phyloP scores from a whole-genome alignment of 2,888 invertebrate species.

The Phalera bucephala region DNA sequence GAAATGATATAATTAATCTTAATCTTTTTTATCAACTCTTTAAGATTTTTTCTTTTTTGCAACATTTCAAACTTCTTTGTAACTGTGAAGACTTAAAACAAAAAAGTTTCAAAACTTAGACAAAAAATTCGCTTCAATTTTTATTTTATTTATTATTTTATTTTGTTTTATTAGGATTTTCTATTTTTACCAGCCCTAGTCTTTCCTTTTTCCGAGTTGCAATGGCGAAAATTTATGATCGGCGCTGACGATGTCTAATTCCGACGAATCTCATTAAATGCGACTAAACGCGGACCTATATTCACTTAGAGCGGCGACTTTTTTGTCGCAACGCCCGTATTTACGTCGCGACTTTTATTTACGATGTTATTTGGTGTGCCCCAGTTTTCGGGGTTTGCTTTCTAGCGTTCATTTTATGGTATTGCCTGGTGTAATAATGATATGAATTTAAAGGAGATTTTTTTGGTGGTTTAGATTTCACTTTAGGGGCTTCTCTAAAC shows the following conservation, averaged over 20 bases:
- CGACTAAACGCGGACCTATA: conserved; percentile 63
- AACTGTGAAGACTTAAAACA: no score
- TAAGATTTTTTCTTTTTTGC: no score
- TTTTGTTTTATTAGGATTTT: no score
- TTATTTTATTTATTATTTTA: no score
- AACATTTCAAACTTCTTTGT: no score
- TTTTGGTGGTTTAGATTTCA: no score
- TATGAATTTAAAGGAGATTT: no score
- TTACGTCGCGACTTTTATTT: conserved; percentile 31
- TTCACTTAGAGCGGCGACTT: conserved; percentile 69
- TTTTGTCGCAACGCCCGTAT: conserved; percentile 35
- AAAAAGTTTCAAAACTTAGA: no score
- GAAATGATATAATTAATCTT: no score
- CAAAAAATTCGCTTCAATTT: no score
- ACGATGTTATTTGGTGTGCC: conserved; percentile 30
- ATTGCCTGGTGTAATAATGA: conserved; percentile 6
- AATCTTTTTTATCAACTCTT: no score
- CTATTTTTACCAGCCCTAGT: conserved; percentile 11
- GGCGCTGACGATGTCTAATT: conserved; percentile 70
- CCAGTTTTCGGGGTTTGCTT: conserved; percentile 15
- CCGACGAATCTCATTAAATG: conserved; percentile 70
- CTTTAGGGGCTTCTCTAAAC: no score
- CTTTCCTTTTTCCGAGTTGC: conserved; percentile 27
- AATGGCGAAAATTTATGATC: conserved; percentile 77
- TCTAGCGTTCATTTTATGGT: conserved; percentile 9